Evolutionary conservation across 2,113 vertebrate genomes (phyloP).

Genomic region (Zingel zingel): DNA sequence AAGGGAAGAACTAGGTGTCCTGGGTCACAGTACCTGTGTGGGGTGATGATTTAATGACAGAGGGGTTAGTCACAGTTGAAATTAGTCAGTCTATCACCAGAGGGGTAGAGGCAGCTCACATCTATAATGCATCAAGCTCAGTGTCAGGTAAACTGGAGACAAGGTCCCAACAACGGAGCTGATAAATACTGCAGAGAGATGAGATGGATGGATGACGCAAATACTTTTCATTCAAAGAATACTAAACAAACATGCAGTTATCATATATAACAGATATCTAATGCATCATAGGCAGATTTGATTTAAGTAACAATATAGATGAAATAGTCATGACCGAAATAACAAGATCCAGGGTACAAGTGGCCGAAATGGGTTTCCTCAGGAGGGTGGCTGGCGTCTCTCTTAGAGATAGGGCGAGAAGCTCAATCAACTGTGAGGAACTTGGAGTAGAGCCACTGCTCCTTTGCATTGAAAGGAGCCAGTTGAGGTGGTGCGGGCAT

Average conservation of each 20-base stretch:
- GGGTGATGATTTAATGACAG: neutral
- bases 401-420: too few relatives aligned
- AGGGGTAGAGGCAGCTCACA: neutral
- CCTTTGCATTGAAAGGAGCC: too few relatives aligned
- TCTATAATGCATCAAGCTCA: conserved; percentile 52
- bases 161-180: conserved; percentile 7
- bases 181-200: conserved; percentile 9
- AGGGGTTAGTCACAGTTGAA: conserved; percentile 55
- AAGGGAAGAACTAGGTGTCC: neutral
- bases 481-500: too few relatives aligned
- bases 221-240: neutral
- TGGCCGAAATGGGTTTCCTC: too few relatives aligned
- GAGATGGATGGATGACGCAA: neutral
- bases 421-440: too few relatives aligned
- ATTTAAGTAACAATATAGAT: neutral
- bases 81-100: conserved; percentile 46
- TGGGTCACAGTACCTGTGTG: neutral
- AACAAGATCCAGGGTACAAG: too few relatives aligned
- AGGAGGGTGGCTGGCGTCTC: too few relatives aligned
- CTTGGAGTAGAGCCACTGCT: too few relatives aligned
- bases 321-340: neutral
- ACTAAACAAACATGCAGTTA: neutral
- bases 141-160: conserved; percentile 45
- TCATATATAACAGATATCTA: neutral
- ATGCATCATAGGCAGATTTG: neutral